Evolutionary conservation across 1,140 invertebrate genomes (phyloP), one percentile per base, ranked within the genome.

Genomic region (Meloidogyne exigua): DNA sequence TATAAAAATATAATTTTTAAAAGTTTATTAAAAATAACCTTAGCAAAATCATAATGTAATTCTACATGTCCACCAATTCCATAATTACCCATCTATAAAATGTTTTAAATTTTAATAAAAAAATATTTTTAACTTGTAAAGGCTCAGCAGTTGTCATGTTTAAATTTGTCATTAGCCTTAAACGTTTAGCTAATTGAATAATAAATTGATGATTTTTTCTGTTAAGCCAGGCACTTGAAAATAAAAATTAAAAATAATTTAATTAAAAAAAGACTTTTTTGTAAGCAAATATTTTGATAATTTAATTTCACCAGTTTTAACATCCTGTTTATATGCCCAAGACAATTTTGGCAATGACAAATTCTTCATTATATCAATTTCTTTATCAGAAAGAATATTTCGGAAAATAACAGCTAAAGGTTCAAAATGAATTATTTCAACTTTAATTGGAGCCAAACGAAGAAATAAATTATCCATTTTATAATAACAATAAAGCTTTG

Each of bases 271-370:
- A 1, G 94, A 92, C 77, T 94, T 90, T 90, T 98, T 99, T 88
- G 94, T 96, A 82, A 98, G 97, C 81, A 96, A 91, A 89, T 98
- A 98, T 84, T 92, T 91, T 5, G 96, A 95, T 36, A 92, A 92
- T 88, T 96, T 95, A 79, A 98, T 89, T 84, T 94, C 92, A 23
- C 96, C 96, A 0, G 95, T 98, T 82, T 92, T 91, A 32, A 94
- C 92, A 88, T 99, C 96, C 88, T 98, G 95, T 2, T 99, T 96
- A 0, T 95, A 98, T 1, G 96, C 96, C 81, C 96, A 44, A 62
- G 3, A 15, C 26, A 95, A 93, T 85, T 92, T 91, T 0, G 95
- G 94, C 79, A 91, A 91, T 0, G 95, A 93, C 88, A 96, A 89
- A 84, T 91, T 89, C 88, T 98, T 94, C 69, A 99, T 92, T 0